These are phyloP conservation scores for Lasioglossum oenotherae DNA, from an alignment of 2,888 invertebrate genomes.

Conservation along the genomic window DNA sequence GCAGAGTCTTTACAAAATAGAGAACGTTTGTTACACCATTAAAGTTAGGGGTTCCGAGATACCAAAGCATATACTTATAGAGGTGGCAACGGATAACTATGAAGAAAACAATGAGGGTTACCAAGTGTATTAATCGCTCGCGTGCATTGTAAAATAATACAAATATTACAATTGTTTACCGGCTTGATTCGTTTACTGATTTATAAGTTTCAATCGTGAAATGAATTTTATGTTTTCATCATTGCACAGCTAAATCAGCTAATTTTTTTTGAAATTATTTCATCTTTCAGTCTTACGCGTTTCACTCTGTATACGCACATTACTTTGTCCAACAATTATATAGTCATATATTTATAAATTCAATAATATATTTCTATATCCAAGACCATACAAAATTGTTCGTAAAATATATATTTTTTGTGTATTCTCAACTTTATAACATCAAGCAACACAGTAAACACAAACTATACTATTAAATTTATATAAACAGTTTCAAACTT, in stretches of 20 bases:
- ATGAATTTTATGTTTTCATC: neutral
- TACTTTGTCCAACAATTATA: neutral
- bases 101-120: constrained; percentile 86
- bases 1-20: constrained; percentile 93
- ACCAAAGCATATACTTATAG: constrained; percentile 88
- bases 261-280: neutral
- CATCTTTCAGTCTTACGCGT: neutral
- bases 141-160: neutral
- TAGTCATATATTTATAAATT: constrained; percentile 19
- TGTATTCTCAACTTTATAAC: constrained; percentile 22
- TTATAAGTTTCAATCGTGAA: neutral
- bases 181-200: neutral
- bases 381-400: neutral
- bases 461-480: constrained; percentile 5
- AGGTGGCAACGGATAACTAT: constrained; percentile 84
- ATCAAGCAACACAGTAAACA: constrained; percentile 42
- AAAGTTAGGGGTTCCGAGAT: constrained; percentile 93
- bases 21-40: constrained; percentile 92
- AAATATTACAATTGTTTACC: neutral
- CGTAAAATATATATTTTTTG: constrained; percentile 19
- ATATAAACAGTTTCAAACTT: constrained; percentile 32
- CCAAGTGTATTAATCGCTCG: constrained; percentile 68
- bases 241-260: neutral
- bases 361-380: neutral
- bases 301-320: neutral